Conservation (phyloP, 2,797 vertebrate genomes). For the Crax fasciolata region DNA sequence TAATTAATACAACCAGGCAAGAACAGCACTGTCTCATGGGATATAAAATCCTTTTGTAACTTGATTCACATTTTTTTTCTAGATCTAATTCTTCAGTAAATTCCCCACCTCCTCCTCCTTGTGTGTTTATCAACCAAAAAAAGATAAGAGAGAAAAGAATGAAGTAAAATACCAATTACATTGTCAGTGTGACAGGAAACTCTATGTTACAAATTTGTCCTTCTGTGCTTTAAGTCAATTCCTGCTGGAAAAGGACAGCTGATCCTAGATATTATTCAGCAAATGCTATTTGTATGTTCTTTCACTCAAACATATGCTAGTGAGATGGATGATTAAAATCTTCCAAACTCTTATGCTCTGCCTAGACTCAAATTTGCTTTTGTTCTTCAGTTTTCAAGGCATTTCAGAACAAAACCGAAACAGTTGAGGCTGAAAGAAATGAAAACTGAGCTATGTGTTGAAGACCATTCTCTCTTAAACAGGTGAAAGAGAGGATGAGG, state of each 20-base stretch:
- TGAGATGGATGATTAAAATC: constrained; percentile 53
- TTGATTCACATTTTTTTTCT: not conserved
- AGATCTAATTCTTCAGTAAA: constrained; percentile 18
- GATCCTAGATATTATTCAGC: constrained; percentile 54
- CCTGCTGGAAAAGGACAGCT: constrained; percentile 57
- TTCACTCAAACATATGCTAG: constrained; percentile 31
- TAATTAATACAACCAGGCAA: constrained; percentile 59
- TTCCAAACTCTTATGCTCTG: constrained; percentile 26
- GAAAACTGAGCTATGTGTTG: fast-evolving
- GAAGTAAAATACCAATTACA: constrained; percentile 54
- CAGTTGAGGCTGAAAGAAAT: not conserved
- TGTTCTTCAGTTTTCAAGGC: constrained; percentile 9
- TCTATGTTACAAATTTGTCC: constrained; percentile 62
- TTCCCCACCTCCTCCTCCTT: constrained; percentile 17
- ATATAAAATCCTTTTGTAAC: not conserved
- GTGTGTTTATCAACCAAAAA: constrained; percentile 21
- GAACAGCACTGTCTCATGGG: not conserved
- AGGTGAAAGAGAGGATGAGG: not conserved
- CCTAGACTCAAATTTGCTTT: constrained; percentile 4
- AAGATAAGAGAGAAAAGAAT: constrained; percentile 45
- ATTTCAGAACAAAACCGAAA: not conserved
- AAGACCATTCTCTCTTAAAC: not conserved
- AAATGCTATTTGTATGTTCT: constrained; percentile 37
- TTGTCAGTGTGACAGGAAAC: constrained; percentile 39
- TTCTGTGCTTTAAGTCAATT: constrained; percentile 30